phyloP scores from a whole-genome alignment of 2,797 vertebrate genomes.

The Acanthopagrus latus region DNA sequence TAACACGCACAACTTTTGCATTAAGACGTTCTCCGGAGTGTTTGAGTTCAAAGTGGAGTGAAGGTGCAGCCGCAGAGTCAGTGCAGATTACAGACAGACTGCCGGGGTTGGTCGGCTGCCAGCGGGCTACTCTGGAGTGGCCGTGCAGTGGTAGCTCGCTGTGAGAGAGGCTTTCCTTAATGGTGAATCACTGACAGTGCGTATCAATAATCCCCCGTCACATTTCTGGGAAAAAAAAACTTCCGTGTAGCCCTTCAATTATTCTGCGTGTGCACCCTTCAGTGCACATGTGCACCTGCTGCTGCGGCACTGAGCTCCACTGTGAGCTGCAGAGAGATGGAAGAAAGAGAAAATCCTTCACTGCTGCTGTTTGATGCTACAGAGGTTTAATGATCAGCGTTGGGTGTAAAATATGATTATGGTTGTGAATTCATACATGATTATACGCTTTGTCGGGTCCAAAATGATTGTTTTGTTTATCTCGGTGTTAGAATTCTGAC shows the following conservation, averaged over 20 bases:
- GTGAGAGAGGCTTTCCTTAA: slow-evolving; percentile 38
- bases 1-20: slow-evolving; percentile 26
- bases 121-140: slow-evolving; percentile 54
- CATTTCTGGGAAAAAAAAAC: slow-evolving; percentile 29
- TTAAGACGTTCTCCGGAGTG: slow-evolving; percentile 30
- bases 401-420: no score
- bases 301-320: not conserved
- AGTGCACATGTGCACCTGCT: slow-evolving; percentile 5
- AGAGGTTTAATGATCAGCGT: not conserved
- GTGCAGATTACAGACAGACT: slow-evolving; percentile 48
- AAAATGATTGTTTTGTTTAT: no score
- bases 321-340: not conserved
- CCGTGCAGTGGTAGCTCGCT: slow-evolving; percentile 39
- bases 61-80: slow-evolving; percentile 45
- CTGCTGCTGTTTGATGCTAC: not conserved
- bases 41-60: slow-evolving; percentile 53
- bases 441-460: no score
- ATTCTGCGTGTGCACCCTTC: not conserved
- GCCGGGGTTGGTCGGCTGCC: slow-evolving; percentile 53
- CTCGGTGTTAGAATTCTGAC: no score
- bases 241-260: not conserved
- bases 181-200: slow-evolving; percentile 49
- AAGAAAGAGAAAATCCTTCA: not conserved
- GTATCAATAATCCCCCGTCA: slow-evolving; percentile 46
- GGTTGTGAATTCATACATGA: no score